Base-by-base conservation (phyloP, 2,888 invertebrate species). In the Linnaemya vulpina region DNA sequence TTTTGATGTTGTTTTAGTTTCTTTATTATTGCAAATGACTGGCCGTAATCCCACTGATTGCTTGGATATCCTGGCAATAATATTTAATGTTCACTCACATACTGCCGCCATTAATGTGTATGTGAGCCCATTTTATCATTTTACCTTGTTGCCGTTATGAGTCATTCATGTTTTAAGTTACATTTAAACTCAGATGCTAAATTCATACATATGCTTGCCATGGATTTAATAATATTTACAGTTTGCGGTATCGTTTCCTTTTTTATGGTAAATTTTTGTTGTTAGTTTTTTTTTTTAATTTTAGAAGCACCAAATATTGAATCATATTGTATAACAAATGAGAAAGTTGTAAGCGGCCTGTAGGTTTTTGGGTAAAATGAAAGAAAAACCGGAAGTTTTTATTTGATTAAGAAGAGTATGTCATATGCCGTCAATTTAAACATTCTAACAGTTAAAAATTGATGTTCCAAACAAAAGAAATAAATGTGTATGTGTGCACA, bases 171-270 rank as follows among this genome's bases (percentile, higher is more conserved):
- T 71, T 63, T 60, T 22, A 43, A 76, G 65, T 49, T 68, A 58
- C 20, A 60, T 68, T 76, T 76, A 51, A 30, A 65, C 40, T 35
- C 51, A 20, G 65, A 63, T 63, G 51, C 49, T 82, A 60, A 77
- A 67, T 65, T 58, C 35, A 60, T 53, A 55, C n/a, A n/a, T n/a
- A n/a, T n/a, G n/a, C n/a, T n/a, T 75, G 30, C 35, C 15, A 51
- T 58, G 58, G 17, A 3, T 71, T 65, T 71, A 49, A 46, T 58
- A 11, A 40, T 38, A 74, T 58, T 70, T 63, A 65, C 65, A 71
- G 71, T 58, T 55, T 82, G 71, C 65, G 71, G 82, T 77, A 65
- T 82, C 63, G 58, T 76, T 82, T 82, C 82, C 76, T 76, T 71
- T 30, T 62, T 46, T 55, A 15, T 10, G 17, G 35, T 49, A 65